Evolutionary conservation across 2,113 vertebrate species (phyloP).

Genomic region (Cinclus cinclus): DNA sequence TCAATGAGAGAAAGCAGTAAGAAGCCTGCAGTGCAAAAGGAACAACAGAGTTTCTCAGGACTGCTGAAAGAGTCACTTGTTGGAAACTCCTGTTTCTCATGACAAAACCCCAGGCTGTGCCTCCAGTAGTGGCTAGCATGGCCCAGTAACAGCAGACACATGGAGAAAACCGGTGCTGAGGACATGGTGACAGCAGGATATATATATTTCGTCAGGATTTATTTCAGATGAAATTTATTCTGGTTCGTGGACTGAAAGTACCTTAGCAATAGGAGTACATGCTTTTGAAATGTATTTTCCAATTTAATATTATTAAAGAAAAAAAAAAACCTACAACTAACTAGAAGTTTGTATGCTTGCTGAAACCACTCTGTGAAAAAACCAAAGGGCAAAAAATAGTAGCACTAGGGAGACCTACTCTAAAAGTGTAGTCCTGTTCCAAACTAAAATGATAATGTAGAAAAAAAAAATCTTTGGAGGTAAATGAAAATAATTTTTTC

Average conservation of each 20-base stretch:
- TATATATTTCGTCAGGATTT: neutral
- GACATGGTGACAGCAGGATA: accelerated
- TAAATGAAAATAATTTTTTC: neutral
- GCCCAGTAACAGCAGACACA: neutral
- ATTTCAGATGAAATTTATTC: neutral
- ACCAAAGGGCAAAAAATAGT: neutral
- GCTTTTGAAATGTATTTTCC: neutral
- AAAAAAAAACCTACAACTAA: neutral
- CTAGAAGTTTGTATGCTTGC: neutral
- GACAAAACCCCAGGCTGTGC: neutral
- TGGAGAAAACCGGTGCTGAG: neutral
- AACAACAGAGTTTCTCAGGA: neutral
- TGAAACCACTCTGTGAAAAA: neutral
- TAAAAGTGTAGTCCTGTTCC: neutral
- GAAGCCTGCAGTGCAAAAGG: neutral
- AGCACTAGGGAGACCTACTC: neutral
- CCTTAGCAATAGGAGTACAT: neutral
- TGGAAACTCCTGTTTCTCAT: neutral
- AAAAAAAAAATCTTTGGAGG: neutral
- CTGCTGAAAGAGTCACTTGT: neutral
- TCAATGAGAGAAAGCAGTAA: neutral
- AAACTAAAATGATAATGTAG: neutral
- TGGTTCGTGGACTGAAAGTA: neutral
- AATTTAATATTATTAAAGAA: neutral
- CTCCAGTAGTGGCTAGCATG: neutral